Percentiles rank a stretch among this genome's conserved stretches.
These are phyloP conservation scores for Oppia nitens DNA, from an alignment of 1,140 invertebrate species.

Conservation along the genomic window DNA sequence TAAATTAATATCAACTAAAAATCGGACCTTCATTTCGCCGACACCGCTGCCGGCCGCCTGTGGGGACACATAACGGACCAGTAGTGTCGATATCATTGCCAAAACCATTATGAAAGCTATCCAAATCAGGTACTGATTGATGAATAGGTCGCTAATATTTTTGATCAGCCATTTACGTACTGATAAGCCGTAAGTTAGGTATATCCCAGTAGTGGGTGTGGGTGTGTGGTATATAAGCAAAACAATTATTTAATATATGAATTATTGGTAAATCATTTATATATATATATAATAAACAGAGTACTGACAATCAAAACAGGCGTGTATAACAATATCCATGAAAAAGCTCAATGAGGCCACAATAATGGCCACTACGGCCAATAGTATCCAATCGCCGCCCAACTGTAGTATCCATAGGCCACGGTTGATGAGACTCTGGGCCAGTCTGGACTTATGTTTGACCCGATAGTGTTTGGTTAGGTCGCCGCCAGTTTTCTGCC, in stretches of 20 bases:
- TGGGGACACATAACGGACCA: constrained; percentile 79
- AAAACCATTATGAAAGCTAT: constrained; percentile 35
- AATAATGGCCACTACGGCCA: constrained; percentile 78
- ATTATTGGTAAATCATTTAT: constrained; percentile 75
- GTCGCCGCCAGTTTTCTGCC: neutral
- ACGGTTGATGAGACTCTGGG: neutral
- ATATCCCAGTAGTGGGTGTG: constrained; percentile 45
- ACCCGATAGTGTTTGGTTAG: neutral
- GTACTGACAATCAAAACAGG: constrained; percentile 40
- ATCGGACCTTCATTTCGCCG: constrained; percentile 94
- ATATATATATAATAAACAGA: constrained; percentile 69
- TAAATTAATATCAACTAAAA: constrained; percentile 64
- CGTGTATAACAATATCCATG: constrained; percentile 49
- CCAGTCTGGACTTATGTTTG: neutral
- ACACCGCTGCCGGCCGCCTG: constrained; percentile 82
- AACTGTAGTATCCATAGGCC: neutral
- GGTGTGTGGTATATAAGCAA: constrained; percentile 73
- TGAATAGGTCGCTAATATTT: neutral
- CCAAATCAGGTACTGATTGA: neutral
- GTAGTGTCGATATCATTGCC: constrained; percentile 76
- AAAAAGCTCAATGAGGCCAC: constrained; percentile 87
- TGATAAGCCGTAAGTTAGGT: constrained; percentile 78
- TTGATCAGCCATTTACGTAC: constrained; percentile 7
- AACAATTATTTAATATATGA: too few relatives aligned
- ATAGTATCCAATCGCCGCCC: constrained; percentile 44